Percentiles rank a stretch among this genome's conserved stretches.
phyloP scores from a whole-genome alignment of 2,888 invertebrate genomes.

The Melanchra persicariae region DNA sequence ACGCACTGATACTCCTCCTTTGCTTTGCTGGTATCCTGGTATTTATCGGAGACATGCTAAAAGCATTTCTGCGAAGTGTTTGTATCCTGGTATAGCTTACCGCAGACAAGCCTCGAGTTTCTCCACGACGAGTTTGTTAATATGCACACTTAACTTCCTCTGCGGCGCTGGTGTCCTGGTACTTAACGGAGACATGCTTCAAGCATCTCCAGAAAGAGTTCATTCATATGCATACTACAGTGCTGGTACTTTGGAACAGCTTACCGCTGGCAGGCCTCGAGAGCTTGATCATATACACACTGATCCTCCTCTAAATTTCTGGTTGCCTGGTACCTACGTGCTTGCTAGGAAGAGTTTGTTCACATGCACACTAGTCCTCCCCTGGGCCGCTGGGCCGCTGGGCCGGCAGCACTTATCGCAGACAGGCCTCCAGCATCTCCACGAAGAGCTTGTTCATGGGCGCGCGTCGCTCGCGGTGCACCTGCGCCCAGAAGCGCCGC shows the following conservation, averaged over 20 bases:
- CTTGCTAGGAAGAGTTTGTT: background rate
- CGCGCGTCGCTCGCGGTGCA: conserved; percentile 96
- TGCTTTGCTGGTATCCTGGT: conserved; percentile 2
- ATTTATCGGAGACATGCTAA: background rate
- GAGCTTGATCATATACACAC: background rate
- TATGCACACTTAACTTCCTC: conserved; percentile 5
- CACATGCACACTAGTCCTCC: background rate
- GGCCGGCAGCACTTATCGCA: background rate
- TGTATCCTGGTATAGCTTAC: background rate
- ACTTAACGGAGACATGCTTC: background rate
- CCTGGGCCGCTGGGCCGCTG: too few species aligned
- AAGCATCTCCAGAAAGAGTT: background rate
- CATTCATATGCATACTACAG: background rate
- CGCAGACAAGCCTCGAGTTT: background rate
- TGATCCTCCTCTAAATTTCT: background rate
- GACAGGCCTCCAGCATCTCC: conserved; percentile 97
- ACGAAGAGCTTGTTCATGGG: conserved; percentile 99
- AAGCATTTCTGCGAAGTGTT: background rate
- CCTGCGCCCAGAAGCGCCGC: conserved; percentile 96
- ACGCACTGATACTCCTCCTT: conserved; percentile 9
- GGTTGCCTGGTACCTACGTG: background rate
- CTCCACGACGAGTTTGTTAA: background rate
- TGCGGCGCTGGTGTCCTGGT: background rate
- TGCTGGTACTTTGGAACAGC: background rate
- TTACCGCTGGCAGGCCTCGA: background rate